Evolutionary conservation across 2,888 invertebrate species (phyloP).

Genomic region (Acrobeloides nanus): DNA sequence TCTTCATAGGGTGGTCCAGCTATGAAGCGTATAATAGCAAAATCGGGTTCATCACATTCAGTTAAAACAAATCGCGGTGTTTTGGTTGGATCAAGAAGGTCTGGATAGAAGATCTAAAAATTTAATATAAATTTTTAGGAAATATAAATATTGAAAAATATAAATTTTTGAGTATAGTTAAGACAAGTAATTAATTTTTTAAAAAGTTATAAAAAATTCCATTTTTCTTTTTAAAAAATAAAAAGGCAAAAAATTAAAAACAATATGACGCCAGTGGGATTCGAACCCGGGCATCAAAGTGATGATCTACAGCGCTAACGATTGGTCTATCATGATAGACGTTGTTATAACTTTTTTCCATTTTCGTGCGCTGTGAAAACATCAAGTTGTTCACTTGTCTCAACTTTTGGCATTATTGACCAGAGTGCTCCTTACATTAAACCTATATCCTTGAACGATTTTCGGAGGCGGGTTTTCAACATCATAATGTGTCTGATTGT

Average conservation of each 20-base stretch:
- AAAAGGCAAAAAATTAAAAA: no score
- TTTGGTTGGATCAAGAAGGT: constrained; percentile 82
- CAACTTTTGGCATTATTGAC: no score
- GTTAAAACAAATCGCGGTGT: constrained; percentile 83
- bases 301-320: no score
- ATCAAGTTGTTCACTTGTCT: no score
- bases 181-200: constrained; percentile 5
- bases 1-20: constrained; percentile 97
- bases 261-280: no score
- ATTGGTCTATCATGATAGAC: no score
- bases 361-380: background rate
- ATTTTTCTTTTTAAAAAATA: no score
- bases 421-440: constrained; percentile 77
- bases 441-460: constrained; percentile 99
- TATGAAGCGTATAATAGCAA: constrained; percentile 78
- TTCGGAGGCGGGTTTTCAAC: constrained; percentile 99
- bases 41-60: constrained; percentile 73
- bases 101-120: constrained; percentile 85
- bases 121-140: no score
- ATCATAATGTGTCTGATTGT: constrained; percentile 99
- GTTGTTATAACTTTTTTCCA: background rate
- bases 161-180: no score
- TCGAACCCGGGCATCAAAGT: no score
- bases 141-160: no score
- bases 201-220: constrained; percentile 8